Base-by-base conservation (phyloP, 2,113 vertebrate species). In the Melanerpes formicivorus region DNA sequence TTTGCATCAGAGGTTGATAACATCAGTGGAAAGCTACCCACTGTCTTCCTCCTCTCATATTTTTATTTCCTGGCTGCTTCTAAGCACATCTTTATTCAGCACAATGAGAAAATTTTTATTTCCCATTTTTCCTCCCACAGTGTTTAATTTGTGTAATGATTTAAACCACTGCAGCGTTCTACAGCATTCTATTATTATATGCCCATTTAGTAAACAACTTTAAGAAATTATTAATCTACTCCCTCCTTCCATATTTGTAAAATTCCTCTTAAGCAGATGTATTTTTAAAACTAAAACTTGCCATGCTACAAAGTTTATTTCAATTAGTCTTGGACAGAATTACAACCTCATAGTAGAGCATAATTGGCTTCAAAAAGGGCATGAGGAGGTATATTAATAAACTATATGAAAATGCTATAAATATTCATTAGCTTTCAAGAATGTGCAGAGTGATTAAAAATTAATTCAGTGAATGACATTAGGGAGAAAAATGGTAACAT, bases 311-410 rank as follows among this genome's bases (percentile, higher is more conserved):
- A 81, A 70, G 40, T 91, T 88, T 85, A 66, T 87, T 67, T 92
- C 79, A 93, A 80, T 93, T 92, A 89, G 64, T 93, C 63, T 72
- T 17, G 44, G 63, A 32, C 40, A 63, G 78, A 88, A 92, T 88
- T 73, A 59, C 64, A 93, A 90, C 56, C 30, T 82, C 50, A 85
- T 56, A 80, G 74, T n/a, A 92, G 40, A 80, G 50, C n/a, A 30
- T 52, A 90, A 95, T 44, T 90, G 77, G 17, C 80, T 90, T 76
- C 27, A 80, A 40, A 87, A 89, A 80, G 32, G 14, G 8, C 42
- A 80, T 37, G n/a, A 90, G 73, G 37, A 90, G 44, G 27, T 88
- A 80, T 66, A 90, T 90, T 92, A 95, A 95, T 92, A 86, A 95
- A 87, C 64, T 80, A 59, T 76, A 83, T 69, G 67, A 76, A 88